phyloP scores from a whole-genome alignment of 2,888 invertebrate genomes.

The Stenurella melanura region DNA sequence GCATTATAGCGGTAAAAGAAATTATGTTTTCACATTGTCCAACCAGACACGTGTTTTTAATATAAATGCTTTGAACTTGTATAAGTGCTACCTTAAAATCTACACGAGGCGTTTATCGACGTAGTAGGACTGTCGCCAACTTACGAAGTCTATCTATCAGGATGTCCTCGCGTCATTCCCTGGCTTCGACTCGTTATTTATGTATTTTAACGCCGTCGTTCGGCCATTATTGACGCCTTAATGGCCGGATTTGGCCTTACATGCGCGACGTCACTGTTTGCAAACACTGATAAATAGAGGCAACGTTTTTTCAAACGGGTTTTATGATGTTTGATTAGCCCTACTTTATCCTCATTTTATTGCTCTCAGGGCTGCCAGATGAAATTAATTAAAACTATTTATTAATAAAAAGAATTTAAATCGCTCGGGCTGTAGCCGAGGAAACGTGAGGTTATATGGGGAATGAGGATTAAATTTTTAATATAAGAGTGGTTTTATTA shows the following conservation, averaged over 20 bases:
- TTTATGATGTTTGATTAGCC: conserved; percentile 67
- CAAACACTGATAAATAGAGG: conserved; percentile 73
- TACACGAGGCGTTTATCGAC: conserved; percentile 22
- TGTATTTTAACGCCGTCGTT: conserved; percentile 73
- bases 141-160: conserved; percentile 67
- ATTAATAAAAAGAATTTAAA: conserved; percentile 30
- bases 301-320: conserved; percentile 60
- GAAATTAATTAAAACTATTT: conserved; percentile 42
- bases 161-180: conserved; percentile 65
- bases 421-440: conserved; percentile 3
- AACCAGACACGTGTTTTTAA: too few species aligned
- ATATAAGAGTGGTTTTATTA: conserved; percentile 16
- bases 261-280: conserved; percentile 72
- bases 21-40: too few species aligned
- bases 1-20: too few species aligned
- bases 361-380: conserved; percentile 20
- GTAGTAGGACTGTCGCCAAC: conserved; percentile 28
- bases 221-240: conserved; percentile 73
- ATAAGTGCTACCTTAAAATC: background rate
- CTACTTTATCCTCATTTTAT: conserved; percentile 57
- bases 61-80: background rate
- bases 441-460: conserved; percentile 28
- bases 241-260: conserved; percentile 73
- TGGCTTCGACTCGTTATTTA: conserved; percentile 70
- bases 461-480: conserved; percentile 32